A percentile compares a stretch with the other conserved stretches of the same genome.
Conservation (phyloP, 1,140 invertebrate species). For the Lordiphosa clarofinis region DNA sequence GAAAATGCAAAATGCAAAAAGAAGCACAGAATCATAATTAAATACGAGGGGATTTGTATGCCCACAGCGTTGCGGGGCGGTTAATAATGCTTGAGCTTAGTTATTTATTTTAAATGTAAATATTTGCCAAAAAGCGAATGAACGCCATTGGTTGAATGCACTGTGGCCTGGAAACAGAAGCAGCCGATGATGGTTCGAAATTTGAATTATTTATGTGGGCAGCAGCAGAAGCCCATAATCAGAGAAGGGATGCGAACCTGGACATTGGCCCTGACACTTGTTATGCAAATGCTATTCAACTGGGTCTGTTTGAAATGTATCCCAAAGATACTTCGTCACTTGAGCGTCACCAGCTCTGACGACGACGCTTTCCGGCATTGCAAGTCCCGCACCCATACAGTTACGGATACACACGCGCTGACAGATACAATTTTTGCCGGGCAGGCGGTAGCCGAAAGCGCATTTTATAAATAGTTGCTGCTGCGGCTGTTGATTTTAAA, state of each 20-base stretch:
- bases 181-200: conserved; percentile 18
- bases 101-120: conserved; percentile 64
- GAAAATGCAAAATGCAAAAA: conserved; percentile 16
- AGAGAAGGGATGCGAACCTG: conserved; percentile 41
- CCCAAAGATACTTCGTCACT: conserved; percentile 68
- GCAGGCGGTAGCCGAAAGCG: conserved; percentile 51
- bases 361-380: conserved; percentile 63
- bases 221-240: conserved; percentile 6
- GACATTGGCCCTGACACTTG: conserved; percentile 39
- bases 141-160: conserved; percentile 68
- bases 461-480: conserved; percentile 76
- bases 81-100: conserved; percentile 58
- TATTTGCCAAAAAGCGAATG: conserved; percentile 67
- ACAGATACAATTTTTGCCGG: conserved; percentile 49
- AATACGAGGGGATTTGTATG: conserved; percentile 50
- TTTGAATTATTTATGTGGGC: conserved; percentile 66
- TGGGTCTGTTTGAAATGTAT: conserved; percentile 46
- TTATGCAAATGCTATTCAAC: conserved; percentile 73
- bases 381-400: conserved; percentile 45
- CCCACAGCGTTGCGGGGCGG: conserved; percentile 37
- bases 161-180: conserved; percentile 35
- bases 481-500: conserved; percentile 52
- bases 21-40: conserved; percentile 14
- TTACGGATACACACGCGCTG: conserved; percentile 18
- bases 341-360: conserved; percentile 55